These are phyloP conservation scores for Galemys pyrenaicus DNA, from an alignment of 2,113 vertebrate species.

Conservation along the genomic window DNA sequence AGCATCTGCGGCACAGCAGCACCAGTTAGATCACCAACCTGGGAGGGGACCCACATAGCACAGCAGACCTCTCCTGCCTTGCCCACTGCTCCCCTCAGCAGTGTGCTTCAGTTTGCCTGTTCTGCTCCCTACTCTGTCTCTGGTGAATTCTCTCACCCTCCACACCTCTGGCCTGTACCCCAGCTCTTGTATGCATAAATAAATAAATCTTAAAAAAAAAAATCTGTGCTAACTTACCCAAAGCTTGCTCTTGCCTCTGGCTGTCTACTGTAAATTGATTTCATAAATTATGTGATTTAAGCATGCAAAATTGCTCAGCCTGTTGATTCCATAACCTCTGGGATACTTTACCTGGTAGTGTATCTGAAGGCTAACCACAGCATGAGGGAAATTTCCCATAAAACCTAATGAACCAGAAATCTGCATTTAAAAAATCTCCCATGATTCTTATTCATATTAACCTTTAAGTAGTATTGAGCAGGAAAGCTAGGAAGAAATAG, in stretches of 20 bases:
- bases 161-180: no score
- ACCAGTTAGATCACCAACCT: no score
- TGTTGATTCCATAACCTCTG: background rate
- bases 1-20: no score
- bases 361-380: background rate
- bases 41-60: no score
- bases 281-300: background rate
- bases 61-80: no score
- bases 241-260: background rate
- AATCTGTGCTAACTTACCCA: background rate
- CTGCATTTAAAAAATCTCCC: slow-evolving; percentile 40
- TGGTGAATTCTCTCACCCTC: no score
- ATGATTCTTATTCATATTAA: slow-evolving; percentile 23
- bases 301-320: background rate
- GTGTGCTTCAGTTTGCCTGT: no score
- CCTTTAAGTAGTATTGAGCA: background rate
- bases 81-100: no score
- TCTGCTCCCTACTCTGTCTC: no score
- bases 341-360: background rate
- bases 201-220: no score
- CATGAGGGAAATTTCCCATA: slow-evolving; percentile 48
- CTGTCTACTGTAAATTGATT: slow-evolving; percentile 1
- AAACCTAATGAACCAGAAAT: slow-evolving; percentile 52
- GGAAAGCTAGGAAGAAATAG: background rate
- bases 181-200: no score